These are phyloP conservation scores for Paraescarpia echinospica DNA, from an alignment of 1,140 invertebrate species.

Conservation along the genomic window DNA sequence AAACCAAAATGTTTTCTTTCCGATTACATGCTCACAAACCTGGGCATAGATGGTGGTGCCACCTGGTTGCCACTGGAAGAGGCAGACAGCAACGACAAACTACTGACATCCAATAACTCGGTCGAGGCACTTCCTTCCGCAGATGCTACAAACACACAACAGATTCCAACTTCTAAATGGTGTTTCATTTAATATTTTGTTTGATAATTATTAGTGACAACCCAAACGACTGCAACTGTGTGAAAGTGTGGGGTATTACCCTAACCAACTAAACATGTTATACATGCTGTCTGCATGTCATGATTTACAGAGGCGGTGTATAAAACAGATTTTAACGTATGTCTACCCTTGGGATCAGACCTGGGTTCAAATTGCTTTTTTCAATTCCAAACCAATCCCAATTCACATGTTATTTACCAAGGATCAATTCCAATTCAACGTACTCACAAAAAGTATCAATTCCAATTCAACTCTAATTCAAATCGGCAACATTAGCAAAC, in stretches of 20 bases:
- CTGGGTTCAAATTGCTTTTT: too few species aligned
- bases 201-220: not conserved
- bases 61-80: not conserved
- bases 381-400: too few species aligned
- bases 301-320: not conserved
- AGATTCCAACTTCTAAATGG: too few species aligned
- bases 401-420: too few species aligned
- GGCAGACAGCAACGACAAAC: not conserved
- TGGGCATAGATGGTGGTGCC: not conserved
- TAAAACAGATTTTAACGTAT: not conserved
- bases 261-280: not conserved
- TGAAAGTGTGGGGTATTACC: not conserved
- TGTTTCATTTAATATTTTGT: too few species aligned
- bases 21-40: not conserved
- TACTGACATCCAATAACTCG: not conserved
- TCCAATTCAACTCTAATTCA: too few species aligned
- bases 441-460: too few species aligned
- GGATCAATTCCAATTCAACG: too few species aligned
- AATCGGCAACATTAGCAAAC: too few species aligned
- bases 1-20: too few species aligned
- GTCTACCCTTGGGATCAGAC: too few species aligned
- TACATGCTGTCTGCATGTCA: not conserved
- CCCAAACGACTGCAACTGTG: not conserved
- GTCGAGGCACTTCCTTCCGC: not conserved
- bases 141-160: not conserved